Percentiles rank a stretch among this genome's conserved stretches.
Conservation (phyloP, 92 coral and sea anemone species). For the Palythoa grandiflora region DNA sequence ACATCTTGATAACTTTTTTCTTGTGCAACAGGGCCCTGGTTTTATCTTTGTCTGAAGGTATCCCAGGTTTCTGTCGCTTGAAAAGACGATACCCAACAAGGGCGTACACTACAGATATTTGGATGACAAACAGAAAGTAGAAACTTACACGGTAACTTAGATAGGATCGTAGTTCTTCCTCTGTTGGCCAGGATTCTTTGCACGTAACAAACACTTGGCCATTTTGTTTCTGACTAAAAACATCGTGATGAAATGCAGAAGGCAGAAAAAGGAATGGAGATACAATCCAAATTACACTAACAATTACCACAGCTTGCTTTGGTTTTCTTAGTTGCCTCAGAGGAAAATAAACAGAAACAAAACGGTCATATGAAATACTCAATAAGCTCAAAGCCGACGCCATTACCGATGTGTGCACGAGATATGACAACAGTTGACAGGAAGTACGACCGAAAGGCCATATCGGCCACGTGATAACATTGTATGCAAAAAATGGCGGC, state of each 20-base stretch:
- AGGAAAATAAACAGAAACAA: slow-evolving; percentile 82
- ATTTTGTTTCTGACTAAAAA: slow-evolving; percentile 14
- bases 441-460: slow-evolving; percentile 84
- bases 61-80: slow-evolving; percentile 82
- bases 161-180: slow-evolving; percentile 56
- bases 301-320: slow-evolving; percentile 58
- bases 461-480: slow-evolving; percentile 82
- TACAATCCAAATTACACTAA: slow-evolving; percentile 76
- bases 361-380: slow-evolving; percentile 85
- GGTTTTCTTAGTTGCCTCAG: slow-evolving; percentile 65
- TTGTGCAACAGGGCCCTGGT: slow-evolving; percentile 69
- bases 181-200: slow-evolving; percentile 76
- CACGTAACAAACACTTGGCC: slow-evolving; percentile 66
- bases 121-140: slow-evolving; percentile 78
- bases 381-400: slow-evolving; percentile 84
- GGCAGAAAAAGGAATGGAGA: slow-evolving; percentile 81
- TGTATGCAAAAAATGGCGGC: slow-evolving; percentile 86
- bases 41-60: slow-evolving; percentile 64
- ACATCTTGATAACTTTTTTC: slow-evolving; percentile 80
- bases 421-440: slow-evolving; percentile 68
- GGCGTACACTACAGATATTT: slow-evolving; percentile 78
- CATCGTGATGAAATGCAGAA: slow-evolving; percentile 76
- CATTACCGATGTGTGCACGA: slow-evolving; percentile 88
- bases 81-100: slow-evolving; percentile 74
- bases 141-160: slow-evolving; percentile 74